Evolutionary conservation across 1,140 invertebrate genomes (phyloP), one percentile per base, ranked within the genome.

Genomic region (Tetragonula clypearis): DNA sequence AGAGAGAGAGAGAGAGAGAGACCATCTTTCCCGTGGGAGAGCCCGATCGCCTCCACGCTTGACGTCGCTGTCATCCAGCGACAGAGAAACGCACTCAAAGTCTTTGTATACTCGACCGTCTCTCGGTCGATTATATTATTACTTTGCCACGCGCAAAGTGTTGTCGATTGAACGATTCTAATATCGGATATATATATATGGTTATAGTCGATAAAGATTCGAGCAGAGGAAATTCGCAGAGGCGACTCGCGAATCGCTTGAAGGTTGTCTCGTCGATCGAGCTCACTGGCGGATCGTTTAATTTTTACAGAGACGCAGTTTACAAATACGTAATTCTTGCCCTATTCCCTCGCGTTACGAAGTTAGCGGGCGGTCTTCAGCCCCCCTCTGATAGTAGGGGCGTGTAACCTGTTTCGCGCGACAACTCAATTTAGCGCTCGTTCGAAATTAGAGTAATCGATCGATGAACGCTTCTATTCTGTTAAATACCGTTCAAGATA

Each of bases 51-150:
- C 23, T 41, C 17, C 19, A 30, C 71, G 78, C n/a, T 68, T 77
- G 35, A 41, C 77, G 41, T n/a, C 66, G 35, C 66, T 82, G 79
- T 75, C 80, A 75, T 76, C n/a, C 77, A 2, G 73, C 41, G 87
- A 89, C 87, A 89, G 87, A 62, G 69, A 88, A 89, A 89, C 72
- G 87, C 87, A 89, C 87, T 89, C 87, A 76, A 30, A 65, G 49
- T 69, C 58, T 55, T 58, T 30, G 4, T 60, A 69, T 56, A 30
- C 30, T 66, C 5, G 9, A 6, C 19, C 62, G 58, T 69, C 68
- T 53, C 21, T 3, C 3, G 2, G 1, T 0, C 53, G 17, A 11
- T 11, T 15, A 14, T 8, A 17, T 35, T 66, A 5, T n/a, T 66
- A 26, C n/a, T 26, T 66, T 15, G 1, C 26, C 14, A 30, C 6